Evolutionary conservation across 2,888 invertebrate species (phyloP), one percentile per base, ranked within the genome.

Genomic region (Oxystoma pomonae): DNA sequence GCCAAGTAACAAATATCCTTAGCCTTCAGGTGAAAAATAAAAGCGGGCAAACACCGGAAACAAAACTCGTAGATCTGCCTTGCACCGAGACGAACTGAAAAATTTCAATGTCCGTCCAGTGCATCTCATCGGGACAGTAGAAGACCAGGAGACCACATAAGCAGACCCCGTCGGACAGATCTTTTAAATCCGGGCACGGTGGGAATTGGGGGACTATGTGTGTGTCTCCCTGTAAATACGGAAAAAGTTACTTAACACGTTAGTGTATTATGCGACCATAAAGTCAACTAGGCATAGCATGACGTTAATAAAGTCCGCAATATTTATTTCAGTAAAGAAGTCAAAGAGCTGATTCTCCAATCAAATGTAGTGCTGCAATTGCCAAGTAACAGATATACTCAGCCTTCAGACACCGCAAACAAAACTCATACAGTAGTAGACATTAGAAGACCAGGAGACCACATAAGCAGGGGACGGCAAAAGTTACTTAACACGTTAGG

Each of bases 1-100:
- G n/a, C n/a, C n/a, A 95, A 91, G 77, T 95, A 96, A 51, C 96
- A 91, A 71, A 97, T 89, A 80, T 98, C 97, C 80, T 97, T 96
- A n/a, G 94, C 92, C 81, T 90, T 87, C 87, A 97, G 90, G 81
- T 96, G 95, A 84, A 95, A 96, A 78, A 94, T 90, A 75, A 91
- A 88, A 78, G 90, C 89, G 74, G 96, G 94, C 79, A 96, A 85
- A 79, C 90, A 87, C 75, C 87, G 86, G 74, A 86, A 84, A 78
- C 95, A 96, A 84, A 97, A 96, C 77, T 90, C 87, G 79, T 90
- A 87, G 67, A 97, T 91, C 94, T 94, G 82, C 96, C 96, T 70
- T 93, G 91, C 65, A 93, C 89, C 65, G 90, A 90, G 51, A 91
- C 86, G 80, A 89, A 85, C 71, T 87, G 86, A 57, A 83, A 82